A percentile compares a stretch with the other conserved stretches of the same genome.
Evolutionary conservation across 2,888 invertebrate genomes (phyloP).

Genomic region (Lysandra coridon): DNA sequence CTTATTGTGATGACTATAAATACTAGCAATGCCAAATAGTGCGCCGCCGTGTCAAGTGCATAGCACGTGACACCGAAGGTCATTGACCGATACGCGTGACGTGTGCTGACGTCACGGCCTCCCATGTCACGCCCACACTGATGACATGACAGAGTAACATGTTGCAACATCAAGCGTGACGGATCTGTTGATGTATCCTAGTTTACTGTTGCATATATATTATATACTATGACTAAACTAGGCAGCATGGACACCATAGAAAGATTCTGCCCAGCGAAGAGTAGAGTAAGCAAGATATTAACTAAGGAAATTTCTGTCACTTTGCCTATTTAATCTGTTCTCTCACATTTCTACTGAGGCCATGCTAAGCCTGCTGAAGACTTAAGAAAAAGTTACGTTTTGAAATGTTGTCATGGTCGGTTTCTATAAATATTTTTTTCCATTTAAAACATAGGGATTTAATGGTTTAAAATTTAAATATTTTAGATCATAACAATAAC

Average conservation of each 20-base stretch:
- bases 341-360: not conserved
- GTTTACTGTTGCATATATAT: not conserved
- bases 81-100: constrained; percentile 53
- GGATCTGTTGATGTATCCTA: constrained; percentile 1
- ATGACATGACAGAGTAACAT: constrained; percentile 34
- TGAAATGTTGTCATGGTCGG: too few species aligned
- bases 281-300: not conserved
- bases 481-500: not conserved
- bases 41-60: constrained; percentile 37
- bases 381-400: too few species aligned
- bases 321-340: too few species aligned
- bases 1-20: not conserved
- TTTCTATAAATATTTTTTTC: too few species aligned
- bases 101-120: constrained; percentile 44
- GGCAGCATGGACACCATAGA: not conserved
- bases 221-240: not conserved
- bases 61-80: constrained; percentile 44
- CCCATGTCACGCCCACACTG: constrained; percentile 33
- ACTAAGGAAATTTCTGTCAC: too few species aligned
- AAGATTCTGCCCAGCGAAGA: not conserved
- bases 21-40: not conserved
- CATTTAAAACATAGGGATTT: not conserved
- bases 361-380: not conserved
- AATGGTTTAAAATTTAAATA: not conserved
- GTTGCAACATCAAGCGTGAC: constrained; percentile 15